Base-by-base conservation (phyloP, 2,888 invertebrate genomes). In the Drosophila pegasa region DNA sequence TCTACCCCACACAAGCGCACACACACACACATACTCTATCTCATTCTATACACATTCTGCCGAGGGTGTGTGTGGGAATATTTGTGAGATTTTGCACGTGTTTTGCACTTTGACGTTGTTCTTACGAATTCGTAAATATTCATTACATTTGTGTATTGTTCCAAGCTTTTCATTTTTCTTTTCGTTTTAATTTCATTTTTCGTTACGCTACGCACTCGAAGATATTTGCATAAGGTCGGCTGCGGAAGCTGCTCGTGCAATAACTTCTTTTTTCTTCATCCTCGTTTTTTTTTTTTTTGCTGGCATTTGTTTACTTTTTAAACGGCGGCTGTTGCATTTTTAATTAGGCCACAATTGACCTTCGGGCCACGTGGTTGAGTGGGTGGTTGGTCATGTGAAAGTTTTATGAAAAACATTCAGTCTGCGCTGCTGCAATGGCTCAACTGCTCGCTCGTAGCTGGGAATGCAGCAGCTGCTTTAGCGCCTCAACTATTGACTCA, bases 21-120 rank as follows among this genome's bases (percentile, higher is more conserved):
- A 45, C 4, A 25, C 25, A n/a, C 16, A 25, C 22, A n/a, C 8
- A 35, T 16, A 7, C 8, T 45, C 27, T 45, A 45, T 33, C 51
- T 0, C 16, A 20, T 22, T 6, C 7, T 12, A 5, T 31, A n/a
- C 22, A 25, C 29, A 16, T 10, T 4, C 40, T 12, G n/a, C 38
- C 27, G n/a, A 22, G 45, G 48, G 59, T 52, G 31, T 33, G 69
- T 80, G 77, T 87, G 85, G 77, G 85, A 85, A 85, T 58, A 79
- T 87, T 80, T 76, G 45, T 54, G 79, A 83, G 75, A 79, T 83
- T 87, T 83, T 57, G 85, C 85, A 85, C 83, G 79, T 85, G 85
- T 72, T 81, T 52, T 60, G 67, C 67, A 72, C 67, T 66, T 67
- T 74, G 55, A 51, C 63, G 54, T 54, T 71, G 57, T 60, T 62